A percentile compares a stretch with the other conserved stretches of the same genome.
These are phyloP conservation scores for Meandrusa payeni DNA, from an alignment of 2,888 invertebrate species.

Conservation along the genomic window DNA sequence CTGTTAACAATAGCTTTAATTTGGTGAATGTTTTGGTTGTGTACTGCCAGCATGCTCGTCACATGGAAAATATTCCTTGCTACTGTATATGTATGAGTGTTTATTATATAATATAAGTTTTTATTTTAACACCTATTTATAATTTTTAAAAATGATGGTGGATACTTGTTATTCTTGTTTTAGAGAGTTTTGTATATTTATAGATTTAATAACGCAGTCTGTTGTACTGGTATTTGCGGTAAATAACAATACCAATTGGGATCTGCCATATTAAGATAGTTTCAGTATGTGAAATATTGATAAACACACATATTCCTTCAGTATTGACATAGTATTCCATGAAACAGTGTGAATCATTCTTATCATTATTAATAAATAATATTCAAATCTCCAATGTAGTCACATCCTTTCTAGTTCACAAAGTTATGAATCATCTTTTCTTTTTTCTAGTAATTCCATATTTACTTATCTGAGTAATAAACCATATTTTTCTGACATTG, in stretches of 20 bases:
- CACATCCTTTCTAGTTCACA: constrained; percentile 9
- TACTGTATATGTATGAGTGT: constrained; percentile 42
- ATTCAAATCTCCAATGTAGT: constrained; percentile 2
- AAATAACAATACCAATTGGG: constrained; percentile 31
- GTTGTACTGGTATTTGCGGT: constrained; percentile 35
- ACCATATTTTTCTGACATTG: constrained; percentile 5
- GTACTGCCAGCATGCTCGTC: constrained; percentile 25
- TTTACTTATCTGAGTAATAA: constrained; percentile 17
- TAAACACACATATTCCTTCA: constrained; percentile 1
- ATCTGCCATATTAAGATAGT: constrained; percentile 35
- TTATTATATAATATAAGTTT: constrained; percentile 56
- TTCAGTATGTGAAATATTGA: too few species aligned
- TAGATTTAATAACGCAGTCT: constrained; percentile 36
- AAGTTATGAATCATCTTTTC: constrained; percentile 14
- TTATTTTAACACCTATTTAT: constrained; percentile 58
- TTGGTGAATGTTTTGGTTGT: constrained; percentile 48
- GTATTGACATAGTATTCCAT: constrained; percentile 1
- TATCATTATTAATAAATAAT: constrained; percentile 10
- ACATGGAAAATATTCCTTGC: constrained; percentile 32
- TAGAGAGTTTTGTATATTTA: constrained; percentile 68
- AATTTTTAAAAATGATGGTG: constrained; percentile 46
- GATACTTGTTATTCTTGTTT: constrained; percentile 66
- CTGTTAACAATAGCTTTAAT: constrained; percentile 65
- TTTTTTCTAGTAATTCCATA: constrained; percentile 13
- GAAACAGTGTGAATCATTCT: constrained; percentile 12